These are phyloP conservation scores for Bubo bubo DNA, from an alignment of 2,113 vertebrate genomes.

Conservation along the genomic window DNA sequence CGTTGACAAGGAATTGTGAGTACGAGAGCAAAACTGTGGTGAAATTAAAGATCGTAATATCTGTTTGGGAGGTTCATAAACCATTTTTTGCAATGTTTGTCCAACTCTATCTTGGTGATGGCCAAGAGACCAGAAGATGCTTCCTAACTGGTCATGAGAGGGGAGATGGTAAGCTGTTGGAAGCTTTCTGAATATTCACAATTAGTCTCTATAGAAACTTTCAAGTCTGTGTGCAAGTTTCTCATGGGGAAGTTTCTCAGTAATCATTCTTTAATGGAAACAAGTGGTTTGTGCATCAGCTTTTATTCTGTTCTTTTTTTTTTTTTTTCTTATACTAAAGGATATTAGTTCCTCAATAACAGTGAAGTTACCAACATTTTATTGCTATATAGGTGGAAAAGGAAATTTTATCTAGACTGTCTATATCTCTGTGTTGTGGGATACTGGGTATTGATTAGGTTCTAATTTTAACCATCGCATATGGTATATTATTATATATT, in stretches of 20 bases:
- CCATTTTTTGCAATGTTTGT: background rate
- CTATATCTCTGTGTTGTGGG: background rate
- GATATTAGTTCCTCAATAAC: background rate
- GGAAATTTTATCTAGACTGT: background rate
- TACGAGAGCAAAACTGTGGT: background rate
- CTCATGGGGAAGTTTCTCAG: background rate
- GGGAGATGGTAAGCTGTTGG: background rate
- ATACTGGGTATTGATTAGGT: background rate
- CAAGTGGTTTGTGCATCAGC: background rate
- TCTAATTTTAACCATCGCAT: background rate
- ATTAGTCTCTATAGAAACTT: background rate
- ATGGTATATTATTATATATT: too few species aligned
- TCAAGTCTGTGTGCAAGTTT: background rate
- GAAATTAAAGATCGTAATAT: background rate
- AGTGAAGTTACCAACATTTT: rapidly evolving
- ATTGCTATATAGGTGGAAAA: background rate
- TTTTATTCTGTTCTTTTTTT: background rate
- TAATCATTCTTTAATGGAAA: background rate
- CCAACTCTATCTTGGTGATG: background rate
- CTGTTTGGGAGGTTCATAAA: background rate
- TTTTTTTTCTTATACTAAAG: background rate
- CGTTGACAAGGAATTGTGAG: background rate
- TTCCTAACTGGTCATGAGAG: background rate
- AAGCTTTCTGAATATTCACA: background rate
- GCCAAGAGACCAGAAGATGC: background rate